Conservation (phyloP, 2,113 vertebrate genomes). For the Neolamprologus fasciatus region DNA sequence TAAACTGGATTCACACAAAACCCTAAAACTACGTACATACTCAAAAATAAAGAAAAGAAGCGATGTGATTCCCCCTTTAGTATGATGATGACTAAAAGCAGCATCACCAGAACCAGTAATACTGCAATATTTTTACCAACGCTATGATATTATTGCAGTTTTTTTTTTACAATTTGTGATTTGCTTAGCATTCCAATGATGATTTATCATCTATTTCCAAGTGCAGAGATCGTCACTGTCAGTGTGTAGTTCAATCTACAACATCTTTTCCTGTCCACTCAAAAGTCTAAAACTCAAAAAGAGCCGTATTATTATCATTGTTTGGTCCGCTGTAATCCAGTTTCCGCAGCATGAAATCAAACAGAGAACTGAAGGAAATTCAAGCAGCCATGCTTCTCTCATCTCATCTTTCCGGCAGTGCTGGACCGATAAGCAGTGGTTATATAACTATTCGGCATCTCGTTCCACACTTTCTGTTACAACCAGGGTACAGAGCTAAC, state of each 20-base stretch:
- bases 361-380: not conserved
- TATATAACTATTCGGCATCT: constrained; percentile 5
- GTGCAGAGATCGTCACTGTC: fast-evolving
- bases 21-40: not conserved
- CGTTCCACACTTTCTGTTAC: constrained; percentile 27
- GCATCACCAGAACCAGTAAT: not conserved
- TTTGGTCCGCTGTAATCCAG: not conserved
- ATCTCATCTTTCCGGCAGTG: not conserved
- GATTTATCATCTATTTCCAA: not conserved
- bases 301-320: not conserved
- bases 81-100: not conserved
- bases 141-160: not conserved
- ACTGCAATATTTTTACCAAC: not conserved
- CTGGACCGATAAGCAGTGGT: constrained; percentile 8
- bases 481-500: not conserved
- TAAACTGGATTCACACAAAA: not conserved
- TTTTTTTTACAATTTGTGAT: not conserved
- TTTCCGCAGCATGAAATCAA: not conserved
- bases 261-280: not conserved
- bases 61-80: not conserved
- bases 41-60: not conserved
- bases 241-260: not conserved
- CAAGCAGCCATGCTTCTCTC: not conserved
- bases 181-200: not conserved
- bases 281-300: not conserved